phyloP scores from a whole-genome alignment of 2,888 invertebrate species.

The Ctenicera cuprea region DNA sequence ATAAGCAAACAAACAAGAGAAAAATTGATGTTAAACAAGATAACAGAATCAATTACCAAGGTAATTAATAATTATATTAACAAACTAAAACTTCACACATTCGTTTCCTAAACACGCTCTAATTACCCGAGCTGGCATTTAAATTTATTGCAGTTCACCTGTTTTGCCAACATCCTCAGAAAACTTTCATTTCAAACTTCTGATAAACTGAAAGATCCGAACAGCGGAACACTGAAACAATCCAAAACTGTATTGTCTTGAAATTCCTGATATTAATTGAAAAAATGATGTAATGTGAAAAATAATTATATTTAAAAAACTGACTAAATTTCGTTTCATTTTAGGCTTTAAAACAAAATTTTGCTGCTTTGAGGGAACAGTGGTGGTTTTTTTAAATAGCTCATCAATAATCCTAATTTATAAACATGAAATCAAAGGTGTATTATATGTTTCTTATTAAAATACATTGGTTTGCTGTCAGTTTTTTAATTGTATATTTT shows the following conservation, averaged over 20 bases:
- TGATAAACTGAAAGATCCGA: slow-evolving; percentile 9
- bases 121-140: slow-evolving; percentile 33
- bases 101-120: slow-evolving; percentile 38
- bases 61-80: slow-evolving; percentile 49
- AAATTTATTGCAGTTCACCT: slow-evolving; percentile 35
- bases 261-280: not conserved
- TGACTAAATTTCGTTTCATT: no score
- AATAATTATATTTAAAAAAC: no score
- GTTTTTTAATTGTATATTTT: no score
- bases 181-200: slow-evolving; percentile 26
- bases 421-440: no score
- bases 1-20: not conserved
- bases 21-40: slow-evolving; percentile 35
- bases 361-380: no score
- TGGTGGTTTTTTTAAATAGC: no score
- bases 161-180: slow-evolving; percentile 34
- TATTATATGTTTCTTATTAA: no score
- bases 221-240: not conserved
- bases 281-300: no score
- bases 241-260: not conserved
- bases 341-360: no score
- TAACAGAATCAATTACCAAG: slow-evolving; percentile 41
- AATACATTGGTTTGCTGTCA: no score
- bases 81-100: slow-evolving; percentile 45
- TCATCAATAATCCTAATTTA: no score